Conservation (phyloP, 2,888 invertebrate species). For the Agriotes lineatus region DNA sequence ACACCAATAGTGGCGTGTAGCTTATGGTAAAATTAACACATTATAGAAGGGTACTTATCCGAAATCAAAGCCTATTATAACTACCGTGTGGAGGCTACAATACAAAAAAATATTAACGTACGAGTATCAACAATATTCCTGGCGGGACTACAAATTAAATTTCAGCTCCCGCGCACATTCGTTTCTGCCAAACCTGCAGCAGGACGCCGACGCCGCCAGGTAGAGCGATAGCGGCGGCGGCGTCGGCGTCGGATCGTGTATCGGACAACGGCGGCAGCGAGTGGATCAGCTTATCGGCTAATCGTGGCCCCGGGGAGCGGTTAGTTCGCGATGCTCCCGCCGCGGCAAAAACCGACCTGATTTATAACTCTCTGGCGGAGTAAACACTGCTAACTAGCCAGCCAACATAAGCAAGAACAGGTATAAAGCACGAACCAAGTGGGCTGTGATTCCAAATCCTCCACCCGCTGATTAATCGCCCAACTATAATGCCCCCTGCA, state of each 20-base stretch:
- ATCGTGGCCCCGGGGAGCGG: slow-evolving; percentile 60
- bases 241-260: slow-evolving; percentile 41
- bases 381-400: slow-evolving; percentile 56
- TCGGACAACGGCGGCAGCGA: slow-evolving; percentile 37
- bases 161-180: no score
- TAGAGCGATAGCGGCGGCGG: slow-evolving; percentile 25
- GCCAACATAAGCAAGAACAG: slow-evolving; percentile 40
- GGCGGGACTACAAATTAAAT: no score
- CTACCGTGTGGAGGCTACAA: no score
- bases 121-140: no score
- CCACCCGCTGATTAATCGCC: slow-evolving; percentile 6
- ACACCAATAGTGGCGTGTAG: no score
- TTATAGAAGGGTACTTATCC: no score
- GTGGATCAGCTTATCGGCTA: slow-evolving; percentile 59
- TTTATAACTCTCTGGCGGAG: slow-evolving; percentile 48
- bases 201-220: slow-evolving; percentile 26
- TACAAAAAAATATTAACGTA: no score
- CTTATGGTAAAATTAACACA: no score
- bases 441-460: slow-evolving; percentile 26
- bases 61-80: no score
- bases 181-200: slow-evolving; percentile 20
- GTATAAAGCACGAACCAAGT: slow-evolving; percentile 29
- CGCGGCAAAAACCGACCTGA: slow-evolving; percentile 46
- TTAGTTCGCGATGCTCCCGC: slow-evolving; percentile 51
- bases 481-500: neutral